These are phyloP conservation scores for Crematogaster levior DNA, from an alignment of 2,888 invertebrate species.

Conservation along the genomic window DNA sequence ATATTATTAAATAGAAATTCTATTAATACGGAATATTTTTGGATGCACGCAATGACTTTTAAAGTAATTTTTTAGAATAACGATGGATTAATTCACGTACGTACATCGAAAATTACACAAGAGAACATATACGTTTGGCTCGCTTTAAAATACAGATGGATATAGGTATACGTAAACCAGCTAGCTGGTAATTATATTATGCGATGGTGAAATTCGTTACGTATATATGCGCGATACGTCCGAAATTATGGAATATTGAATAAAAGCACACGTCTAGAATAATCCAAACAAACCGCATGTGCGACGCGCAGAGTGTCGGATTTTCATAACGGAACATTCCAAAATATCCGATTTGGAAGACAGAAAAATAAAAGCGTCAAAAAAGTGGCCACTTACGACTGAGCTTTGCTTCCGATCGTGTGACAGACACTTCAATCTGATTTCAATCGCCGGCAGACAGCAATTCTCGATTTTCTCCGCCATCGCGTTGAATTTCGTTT, in stretches of 20 bases:
- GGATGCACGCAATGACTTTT: neutral
- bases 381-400: neutral
- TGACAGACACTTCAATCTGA: slow-evolving; percentile 38
- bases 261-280: neutral
- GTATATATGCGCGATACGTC: neutral
- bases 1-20: neutral
- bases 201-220: neutral
- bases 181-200: slow-evolving; percentile 11
- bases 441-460: slow-evolving; percentile 12
- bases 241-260: neutral
- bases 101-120: neutral
- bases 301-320: neutral
- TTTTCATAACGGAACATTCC: neutral
- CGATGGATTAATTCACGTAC: neutral
- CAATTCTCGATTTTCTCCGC: slow-evolving; percentile 32
- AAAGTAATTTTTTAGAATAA: neutral
- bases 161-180: neutral
- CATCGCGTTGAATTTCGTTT: slow-evolving; percentile 23
- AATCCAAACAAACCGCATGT: neutral
- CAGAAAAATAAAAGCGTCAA: neutral
- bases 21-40: neutral
- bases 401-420: neutral
- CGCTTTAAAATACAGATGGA: too few relatives aligned
- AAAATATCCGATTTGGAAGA: slow-evolving; percentile 8
- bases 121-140: neutral